Evolutionary conservation across 2,888 invertebrate species (phyloP), one percentile per base, ranked within the genome.

Genomic region (Hirtodrosophila cameraria): DNA sequence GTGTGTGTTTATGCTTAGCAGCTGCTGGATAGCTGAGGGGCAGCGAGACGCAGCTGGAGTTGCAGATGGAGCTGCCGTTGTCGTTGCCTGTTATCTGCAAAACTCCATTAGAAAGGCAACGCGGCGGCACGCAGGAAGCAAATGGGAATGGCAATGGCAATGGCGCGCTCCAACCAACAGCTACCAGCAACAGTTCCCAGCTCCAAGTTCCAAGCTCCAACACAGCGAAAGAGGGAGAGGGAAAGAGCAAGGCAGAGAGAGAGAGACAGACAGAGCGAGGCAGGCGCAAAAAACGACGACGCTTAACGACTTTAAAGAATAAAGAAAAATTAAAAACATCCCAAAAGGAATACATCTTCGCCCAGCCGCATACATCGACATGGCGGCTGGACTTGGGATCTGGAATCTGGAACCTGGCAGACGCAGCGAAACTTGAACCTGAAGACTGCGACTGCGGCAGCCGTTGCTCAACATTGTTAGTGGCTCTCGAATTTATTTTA

Each of bases 301-400:
- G 73, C 75, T 87, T 84, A 87, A 83, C 86, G 86, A 85, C 80
- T 80, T 84, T 83, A 83, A 83, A 77, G 80, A 79, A 87, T 83
- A 83, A 83, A 77, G 80, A 79, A 87, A 87, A 87, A 85, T 86
- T 86, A 87, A 87, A 87, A 87, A 84, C 86, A 80, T 87, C 88
- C 88, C 76, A 80, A 87, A 86, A 86, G 85, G 86, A 86, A 87
- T 86, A 87, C 85, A 86, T 86, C 85, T 87, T 86, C 74, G 80
- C 86, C 74, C 69, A 76, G 86, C 80, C 78, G 77, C 77, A 78
- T 82, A 60, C 82, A 78, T 78, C 76, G 70, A 72, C 75, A 62
- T 65, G 67, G 53, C 61, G 54, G 23, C 41, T 41, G 45, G 18
- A 43, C 9, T 15, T 9, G 20, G 43, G 33, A 13, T 27, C 48